phyloP scores from a whole-genome alignment of 2,797 vertebrate species.

The Taeniopygia guttata region DNA sequence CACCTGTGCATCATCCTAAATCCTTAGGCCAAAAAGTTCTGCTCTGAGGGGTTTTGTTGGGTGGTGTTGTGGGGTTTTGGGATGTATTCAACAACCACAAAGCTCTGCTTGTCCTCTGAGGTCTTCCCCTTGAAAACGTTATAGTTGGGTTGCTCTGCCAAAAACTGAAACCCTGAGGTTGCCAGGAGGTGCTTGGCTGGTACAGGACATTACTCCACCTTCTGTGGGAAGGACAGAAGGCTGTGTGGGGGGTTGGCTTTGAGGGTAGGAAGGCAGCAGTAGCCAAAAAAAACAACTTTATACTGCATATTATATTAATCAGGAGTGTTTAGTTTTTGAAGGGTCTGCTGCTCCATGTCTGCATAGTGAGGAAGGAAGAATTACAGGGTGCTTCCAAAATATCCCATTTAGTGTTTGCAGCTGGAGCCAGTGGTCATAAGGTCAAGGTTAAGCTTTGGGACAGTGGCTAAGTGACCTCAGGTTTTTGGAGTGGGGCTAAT shows the following conservation, averaged over 20 bases:
- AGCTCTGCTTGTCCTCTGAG: background rate
- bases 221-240: rapidly evolving
- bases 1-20: background rate
- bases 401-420: background rate
- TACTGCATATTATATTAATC: background rate
- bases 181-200: background rate
- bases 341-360: background rate
- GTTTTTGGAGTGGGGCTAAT: background rate
- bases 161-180: background rate
- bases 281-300: background rate
- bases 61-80: background rate
- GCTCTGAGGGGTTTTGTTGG: rapidly evolving
- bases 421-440: background rate
- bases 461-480: background rate
- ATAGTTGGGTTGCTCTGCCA: background rate
- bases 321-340: background rate
- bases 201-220: background rate
- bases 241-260: background rate
- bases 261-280: background rate
- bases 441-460: background rate
- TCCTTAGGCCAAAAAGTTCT: background rate
- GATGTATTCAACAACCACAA: background rate
- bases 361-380: background rate
- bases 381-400: background rate
- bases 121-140: background rate